Evolutionary conservation across 2,797 vertebrate genomes (phyloP), one percentile per base, ranked within the genome.

Genomic region (Enteromius afrohamiltoni): DNA sequence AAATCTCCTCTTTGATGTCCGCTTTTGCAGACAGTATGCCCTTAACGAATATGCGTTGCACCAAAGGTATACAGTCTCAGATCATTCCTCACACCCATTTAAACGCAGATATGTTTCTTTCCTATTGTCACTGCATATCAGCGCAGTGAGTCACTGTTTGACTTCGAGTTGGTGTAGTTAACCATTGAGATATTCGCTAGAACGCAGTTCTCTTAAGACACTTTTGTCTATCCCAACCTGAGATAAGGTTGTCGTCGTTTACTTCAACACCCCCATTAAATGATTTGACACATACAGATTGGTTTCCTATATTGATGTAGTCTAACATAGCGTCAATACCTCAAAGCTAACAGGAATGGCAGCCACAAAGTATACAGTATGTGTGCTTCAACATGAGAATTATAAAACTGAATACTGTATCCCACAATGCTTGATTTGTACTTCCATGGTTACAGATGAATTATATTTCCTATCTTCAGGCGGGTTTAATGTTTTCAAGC

Each of bases 11-110:
- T 74, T 77, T 77, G 60, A 88, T 31, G 14, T 88, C 89, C 79
- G 86, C 88, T 88, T 90, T 77, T 83, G 85, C n/a, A 1, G 45
- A 65, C 75, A 68, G 77, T 26, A 65, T 4, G 26, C 14, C 10
- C 29, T 6, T 31, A n/a, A 26, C 0, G 3, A 13, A 58, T 11
- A 37, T 14, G 4, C 29, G 4, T 80, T 19, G 6, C 40, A 10
- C 65, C 49, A 26, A 51, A 47, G 23, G 73, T 51, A 42, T 26
- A 42, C 34, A 45, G n/a, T 42, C 34, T 67, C 21, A 31, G 21
- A 58, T 34, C 17, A 23, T 77, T 77, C 68, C 73, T 68, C 49
- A 75, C 13, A 14, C 55, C 69, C 58, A 74, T 62, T 74, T 51
- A 74, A 82, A 74, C 13, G 13, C 7, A 16, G 45, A 47, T 76